Evolutionary conservation across 1,140 invertebrate genomes (phyloP).

Genomic region (Elysia chlorotica): DNA sequence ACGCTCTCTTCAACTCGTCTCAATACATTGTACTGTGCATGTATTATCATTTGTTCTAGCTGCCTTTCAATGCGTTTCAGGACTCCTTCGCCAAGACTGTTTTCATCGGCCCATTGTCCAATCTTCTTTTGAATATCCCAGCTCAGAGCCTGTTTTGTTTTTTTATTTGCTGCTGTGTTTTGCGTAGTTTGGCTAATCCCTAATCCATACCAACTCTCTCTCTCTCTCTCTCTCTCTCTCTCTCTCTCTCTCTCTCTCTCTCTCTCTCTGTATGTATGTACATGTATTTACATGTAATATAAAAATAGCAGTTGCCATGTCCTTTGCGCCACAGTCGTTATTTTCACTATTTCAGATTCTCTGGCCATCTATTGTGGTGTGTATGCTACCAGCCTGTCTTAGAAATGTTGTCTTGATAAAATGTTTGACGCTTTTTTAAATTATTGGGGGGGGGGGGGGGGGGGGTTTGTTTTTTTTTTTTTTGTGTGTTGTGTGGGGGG

Average conservation of each 20-base stretch:
- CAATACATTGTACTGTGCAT: too few species aligned
- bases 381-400: neutral
- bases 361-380: neutral
- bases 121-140: neutral
- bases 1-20: neutral
- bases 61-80: neutral
- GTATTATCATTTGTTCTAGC: too few species aligned
- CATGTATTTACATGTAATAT: slow-evolving; percentile 19
- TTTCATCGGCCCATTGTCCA: neutral
- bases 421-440: neutral
- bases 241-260: neutral
- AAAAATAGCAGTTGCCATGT: neutral
- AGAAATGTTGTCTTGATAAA: neutral
- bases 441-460: neutral
- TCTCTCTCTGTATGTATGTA: neutral
- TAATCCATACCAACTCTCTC: neutral
- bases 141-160: neutral
- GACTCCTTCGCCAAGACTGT: neutral
- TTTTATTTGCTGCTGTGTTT: neutral
- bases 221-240: neutral
- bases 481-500: neutral
- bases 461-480: neutral
- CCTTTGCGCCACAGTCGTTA: neutral
- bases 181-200: neutral
- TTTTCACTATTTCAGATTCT: neutral